Evolutionary conservation across 2,888 invertebrate genomes (phyloP).

Genomic region (Caenorhabditis sp.): DNA sequence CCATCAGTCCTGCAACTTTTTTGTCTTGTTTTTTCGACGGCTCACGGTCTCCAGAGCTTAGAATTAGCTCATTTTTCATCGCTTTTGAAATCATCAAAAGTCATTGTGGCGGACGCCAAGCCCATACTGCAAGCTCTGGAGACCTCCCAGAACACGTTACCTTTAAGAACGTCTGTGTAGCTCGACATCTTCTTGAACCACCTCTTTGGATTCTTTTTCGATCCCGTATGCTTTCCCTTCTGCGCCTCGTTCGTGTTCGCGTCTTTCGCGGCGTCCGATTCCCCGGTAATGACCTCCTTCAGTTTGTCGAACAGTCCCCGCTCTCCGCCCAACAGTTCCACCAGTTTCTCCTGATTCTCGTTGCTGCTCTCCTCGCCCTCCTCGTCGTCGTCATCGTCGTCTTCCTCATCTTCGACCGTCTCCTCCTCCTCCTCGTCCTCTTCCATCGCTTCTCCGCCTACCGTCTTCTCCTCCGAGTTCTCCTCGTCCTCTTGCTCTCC

Average conservation of each 20-base stretch:
- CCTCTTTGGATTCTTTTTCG: constrained; percentile 52
- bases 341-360: constrained; percentile 35
- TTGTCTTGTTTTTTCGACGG: too few species aligned
- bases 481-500: constrained; percentile 44
- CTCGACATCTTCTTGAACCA: constrained; percentile 59
- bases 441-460: constrained; percentile 53
- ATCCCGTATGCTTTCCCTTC: constrained; percentile 42
- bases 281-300: constrained; percentile 43
- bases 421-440: constrained; percentile 57
- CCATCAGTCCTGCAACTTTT: constrained; percentile 40
- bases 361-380: constrained; percentile 47
- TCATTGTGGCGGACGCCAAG: too few species aligned
- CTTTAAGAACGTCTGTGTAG: constrained; percentile 64
- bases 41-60: too few species aligned
- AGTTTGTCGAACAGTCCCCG: constrained; percentile 50
- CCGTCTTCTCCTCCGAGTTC: constrained; percentile 46
- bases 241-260: constrained; percentile 42
- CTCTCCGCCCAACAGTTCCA: constrained; percentile 31
- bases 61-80: too few species aligned
- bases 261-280: constrained; percentile 22
- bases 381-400: constrained; percentile 64
- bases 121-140: too few species aligned
- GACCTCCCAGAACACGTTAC: too few species aligned
- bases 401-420: constrained; percentile 64
- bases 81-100: too few species aligned